Evolutionary conservation across 2,888 invertebrate species (phyloP).

Genomic region (Drosophila mayaguana): DNA sequence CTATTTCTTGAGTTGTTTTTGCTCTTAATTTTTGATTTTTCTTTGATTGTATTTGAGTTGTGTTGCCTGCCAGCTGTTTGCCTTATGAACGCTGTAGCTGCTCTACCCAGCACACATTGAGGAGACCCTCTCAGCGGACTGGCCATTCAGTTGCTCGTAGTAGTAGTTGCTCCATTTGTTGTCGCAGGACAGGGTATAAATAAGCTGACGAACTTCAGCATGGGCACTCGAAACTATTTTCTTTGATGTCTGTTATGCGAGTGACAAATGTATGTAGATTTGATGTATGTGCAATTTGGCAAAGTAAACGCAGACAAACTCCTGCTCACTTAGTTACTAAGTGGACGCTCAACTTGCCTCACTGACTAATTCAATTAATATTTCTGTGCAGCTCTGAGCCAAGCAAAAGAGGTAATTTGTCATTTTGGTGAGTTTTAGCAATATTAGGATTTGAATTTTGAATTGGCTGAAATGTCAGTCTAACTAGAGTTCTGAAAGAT

Average conservation of each 20-base stretch:
- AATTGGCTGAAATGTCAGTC: neutral
- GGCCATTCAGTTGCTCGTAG: neutral
- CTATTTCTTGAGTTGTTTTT: conserved; percentile 42
- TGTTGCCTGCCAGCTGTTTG: conserved; percentile 39
- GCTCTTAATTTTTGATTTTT: conserved; percentile 74
- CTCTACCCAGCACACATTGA: neutral
- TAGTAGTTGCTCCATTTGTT: neutral
- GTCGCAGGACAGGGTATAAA: neutral
- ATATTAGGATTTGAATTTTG: neutral
- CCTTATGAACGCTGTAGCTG: conserved; percentile 36
- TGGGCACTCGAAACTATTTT: neutral
- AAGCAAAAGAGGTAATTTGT: neutral
- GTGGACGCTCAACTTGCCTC: conserved; percentile 31
- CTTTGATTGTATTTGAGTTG: conserved; percentile 72
- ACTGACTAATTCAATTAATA: conserved; percentile 61
- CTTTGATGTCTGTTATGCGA: conserved; percentile 20
- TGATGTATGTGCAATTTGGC: conserved; percentile 60
- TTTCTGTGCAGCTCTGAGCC: neutral
- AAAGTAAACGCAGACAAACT: conserved; percentile 50
- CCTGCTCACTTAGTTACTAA: conserved; percentile 41
- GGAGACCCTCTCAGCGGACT: neutral
- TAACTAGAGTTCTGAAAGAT: neutral
- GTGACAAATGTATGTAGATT: conserved; percentile 66
- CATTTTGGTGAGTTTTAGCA: neutral
- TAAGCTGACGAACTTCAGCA: neutral